Evolutionary conservation across 2,888 invertebrate species (phyloP).

Genomic region (Pollenia griseotomentosa): DNA sequence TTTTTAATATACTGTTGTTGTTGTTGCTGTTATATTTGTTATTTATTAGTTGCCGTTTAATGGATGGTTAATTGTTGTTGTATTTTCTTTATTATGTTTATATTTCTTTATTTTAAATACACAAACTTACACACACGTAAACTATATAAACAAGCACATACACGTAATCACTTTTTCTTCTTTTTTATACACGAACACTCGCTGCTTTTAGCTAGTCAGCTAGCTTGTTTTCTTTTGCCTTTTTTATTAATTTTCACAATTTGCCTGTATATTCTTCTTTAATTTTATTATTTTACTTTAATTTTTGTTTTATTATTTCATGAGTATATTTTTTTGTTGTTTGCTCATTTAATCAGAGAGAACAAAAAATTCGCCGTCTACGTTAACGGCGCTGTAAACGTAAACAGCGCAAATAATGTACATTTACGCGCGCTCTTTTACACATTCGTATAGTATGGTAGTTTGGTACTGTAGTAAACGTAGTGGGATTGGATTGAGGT

Average conservation of each 20-base stretch:
- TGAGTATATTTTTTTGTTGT: conserved; percentile 35
- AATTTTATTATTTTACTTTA: conserved; percentile 55
- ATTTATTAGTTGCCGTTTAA: conserved; percentile 56
- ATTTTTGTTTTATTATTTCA: conserved; percentile 60
- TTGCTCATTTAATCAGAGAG: conserved; percentile 33
- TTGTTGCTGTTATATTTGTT: conserved; percentile 51
- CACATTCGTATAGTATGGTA: conserved; percentile 29
- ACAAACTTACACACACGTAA: conserved; percentile 50
- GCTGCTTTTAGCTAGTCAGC: conserved; percentile 49
- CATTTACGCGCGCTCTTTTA: conserved; percentile 68
- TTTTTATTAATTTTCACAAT: conserved; percentile 67
- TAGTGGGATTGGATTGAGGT: conserved; percentile 64
- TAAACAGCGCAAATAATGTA: conserved; percentile 42
- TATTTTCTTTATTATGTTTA: conserved; percentile 61
- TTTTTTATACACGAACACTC: conserved; percentile 45
- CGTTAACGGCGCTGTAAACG: conserved; percentile 28
- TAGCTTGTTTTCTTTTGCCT: conserved; percentile 44
- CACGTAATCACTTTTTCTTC: conserved; percentile 33
- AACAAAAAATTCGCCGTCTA: conserved; percentile 10
- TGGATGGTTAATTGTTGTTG: conserved; percentile 47
- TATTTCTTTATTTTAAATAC: conserved; percentile 52
- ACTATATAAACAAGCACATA: conserved; percentile 46
- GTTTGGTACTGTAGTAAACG: conserved; percentile 19
- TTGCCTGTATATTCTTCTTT: conserved; percentile 62
- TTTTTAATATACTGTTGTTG: conserved; percentile 62